phyloP scores from a whole-genome alignment of 2,888 invertebrate genomes.

The Panorpa germanica region DNA sequence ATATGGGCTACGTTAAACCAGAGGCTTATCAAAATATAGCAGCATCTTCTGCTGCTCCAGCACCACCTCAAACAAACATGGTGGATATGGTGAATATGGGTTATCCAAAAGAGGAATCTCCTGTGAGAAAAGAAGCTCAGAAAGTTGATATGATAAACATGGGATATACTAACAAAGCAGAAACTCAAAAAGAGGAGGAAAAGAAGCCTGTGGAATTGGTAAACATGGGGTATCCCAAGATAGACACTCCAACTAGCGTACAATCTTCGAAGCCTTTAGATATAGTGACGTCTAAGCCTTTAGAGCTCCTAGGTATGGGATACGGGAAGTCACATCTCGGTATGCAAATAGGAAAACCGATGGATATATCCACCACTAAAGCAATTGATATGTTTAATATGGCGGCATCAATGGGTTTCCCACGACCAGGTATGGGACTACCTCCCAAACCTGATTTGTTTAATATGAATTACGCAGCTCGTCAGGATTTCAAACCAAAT shows the following conservation, averaged over 20 bases:
- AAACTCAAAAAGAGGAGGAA: too few species aligned
- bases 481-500: too few species aligned
- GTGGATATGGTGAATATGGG: constrained; percentile 22
- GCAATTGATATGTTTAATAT: constrained; percentile 25
- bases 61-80: constrained; percentile 14
- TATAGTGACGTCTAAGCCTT: too few species aligned
- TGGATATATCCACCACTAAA: constrained; percentile 20
- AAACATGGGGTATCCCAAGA: too few species aligned
- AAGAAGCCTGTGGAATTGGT: too few species aligned
- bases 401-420: constrained; percentile 22
- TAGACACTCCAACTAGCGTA: too few species aligned
- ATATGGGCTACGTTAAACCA: too few species aligned
- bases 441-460: not conserved
- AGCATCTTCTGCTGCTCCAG: not conserved
- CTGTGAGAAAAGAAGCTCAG: constrained; percentile 10
- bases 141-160: constrained; percentile 29
- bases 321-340: too few species aligned
- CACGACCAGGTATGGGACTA: constrained; percentile 12
- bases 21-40: too few species aligned
- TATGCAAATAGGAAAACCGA: constrained; percentile 12
- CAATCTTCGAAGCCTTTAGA: too few species aligned
- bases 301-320: too few species aligned
- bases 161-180: constrained; percentile 26
- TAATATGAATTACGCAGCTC: too few species aligned
- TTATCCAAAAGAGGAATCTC: constrained; percentile 17